A percentile compares a stretch with the other conserved stretches of the same genome.
Evolutionary conservation across 2,797 vertebrate species (phyloP).

Genomic region (Oryzias sinensis): DNA sequence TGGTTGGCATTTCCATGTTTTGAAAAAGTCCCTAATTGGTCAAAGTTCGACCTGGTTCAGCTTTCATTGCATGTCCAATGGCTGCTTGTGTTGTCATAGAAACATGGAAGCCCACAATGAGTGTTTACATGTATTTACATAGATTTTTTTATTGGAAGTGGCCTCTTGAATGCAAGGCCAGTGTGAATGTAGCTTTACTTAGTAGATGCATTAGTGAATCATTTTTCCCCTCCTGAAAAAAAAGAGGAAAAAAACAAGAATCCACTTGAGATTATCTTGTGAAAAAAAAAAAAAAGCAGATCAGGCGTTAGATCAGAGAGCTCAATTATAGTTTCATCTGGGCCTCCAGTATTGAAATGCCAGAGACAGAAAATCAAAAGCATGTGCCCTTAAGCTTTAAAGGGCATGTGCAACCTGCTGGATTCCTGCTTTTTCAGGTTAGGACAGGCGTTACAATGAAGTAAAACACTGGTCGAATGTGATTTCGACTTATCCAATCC

Average conservation of each 20-base stretch:
- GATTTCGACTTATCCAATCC: constrained; percentile 35
- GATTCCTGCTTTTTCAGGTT: constrained; percentile 41
- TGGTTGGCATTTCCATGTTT: too few species aligned
- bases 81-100: too few species aligned
- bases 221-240: too few species aligned
- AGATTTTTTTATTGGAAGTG: too few species aligned
- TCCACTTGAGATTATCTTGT: constrained; percentile 51
- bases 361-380: constrained; percentile 37
- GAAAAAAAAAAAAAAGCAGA: constrained; percentile 34
- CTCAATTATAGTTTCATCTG: constrained; percentile 58
- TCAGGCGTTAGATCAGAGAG: constrained; percentile 51
- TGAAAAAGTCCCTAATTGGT: too few species aligned
- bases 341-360: constrained; percentile 39
- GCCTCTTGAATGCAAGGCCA: too few species aligned
- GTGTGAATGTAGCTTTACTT: too few species aligned
- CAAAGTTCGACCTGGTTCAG: too few species aligned
- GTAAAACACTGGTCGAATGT: constrained; percentile 24
- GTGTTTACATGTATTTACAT: too few species aligned
- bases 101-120: too few species aligned
- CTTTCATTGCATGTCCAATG: too few species aligned
- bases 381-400: constrained; percentile 42
- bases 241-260: constrained; percentile 34
- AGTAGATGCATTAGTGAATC: too few species aligned
- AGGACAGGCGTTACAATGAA: constrained; percentile 31
- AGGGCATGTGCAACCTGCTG: constrained; percentile 38